Base-by-base conservation (phyloP, 2,888 invertebrate genomes). In the Operophtera brumata region DNA sequence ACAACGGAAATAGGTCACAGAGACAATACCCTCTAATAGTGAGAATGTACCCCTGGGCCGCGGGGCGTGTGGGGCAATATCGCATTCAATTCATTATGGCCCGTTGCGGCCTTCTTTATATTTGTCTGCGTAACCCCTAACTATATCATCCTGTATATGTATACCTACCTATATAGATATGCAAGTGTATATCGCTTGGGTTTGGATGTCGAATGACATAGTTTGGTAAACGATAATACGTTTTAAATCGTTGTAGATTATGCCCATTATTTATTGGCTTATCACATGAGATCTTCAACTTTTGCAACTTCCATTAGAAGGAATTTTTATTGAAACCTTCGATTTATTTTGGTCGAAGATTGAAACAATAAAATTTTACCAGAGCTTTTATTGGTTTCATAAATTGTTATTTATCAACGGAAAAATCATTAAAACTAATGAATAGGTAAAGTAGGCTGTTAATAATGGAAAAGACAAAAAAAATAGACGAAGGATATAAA, bases 1-100 rank as follows among this genome's bases (percentile, higher is more conserved):
- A 69, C 70, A 69, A 65, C 68, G 79, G 74, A 86, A 82, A 78
- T 86, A 77, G 86, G 86, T 86, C 86, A 83, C 71, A 70, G 67
- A 79, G 81, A 84, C 84, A 86, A 84, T 78, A 77, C 73, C 77
- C 74, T 71, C 66, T 70, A 73, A 71, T 73, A 75, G 70, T 65
- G 59, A 62, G 61, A 20, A 20, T 58, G 56, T 53, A 55, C 45
- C 54, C 50, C 42, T 62, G 67, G 62, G 61, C 52, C 66, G 67
- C 61, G 68, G 71, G 70, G 67, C 65, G 57, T 64, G 57, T 42
- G 52, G 57, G 41, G 67, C 74, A 72, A 74, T 77, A 73, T 70
- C 67, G 66, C 71, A 74, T 75, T 73, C 77, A 70, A 80, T 77
- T 79, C 78, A 78, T 78, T 80, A 77, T 61, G 69, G 61, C 65